Base-by-base conservation (phyloP, 2,888 invertebrate species). In the Euproctis similis region DNA sequence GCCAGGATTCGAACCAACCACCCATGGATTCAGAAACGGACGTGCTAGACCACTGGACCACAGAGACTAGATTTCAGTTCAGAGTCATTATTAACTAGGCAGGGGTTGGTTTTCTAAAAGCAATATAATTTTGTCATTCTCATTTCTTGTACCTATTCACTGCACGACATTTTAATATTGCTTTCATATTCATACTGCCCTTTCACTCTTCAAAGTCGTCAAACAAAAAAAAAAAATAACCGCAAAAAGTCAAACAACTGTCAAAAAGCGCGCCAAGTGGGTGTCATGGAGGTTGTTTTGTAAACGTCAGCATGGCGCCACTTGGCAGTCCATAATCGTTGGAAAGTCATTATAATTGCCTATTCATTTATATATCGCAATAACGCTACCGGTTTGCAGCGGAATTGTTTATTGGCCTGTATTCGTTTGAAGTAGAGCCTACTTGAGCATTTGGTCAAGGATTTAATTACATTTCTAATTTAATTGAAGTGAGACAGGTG, bases 291-390 rank as follows among this genome's bases (percentile, higher is more conserved):
- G 53, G 54, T 52, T 61, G 63, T 70, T 66, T 66, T 67, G 67
- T 69, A 70, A 71, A 65, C 60, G 47, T 48, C 73, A 53, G 65
- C 71, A 69, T 62, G 74, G 56, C 70, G 63, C 70, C 76, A 64
- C 77, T 75, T 51, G 25, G 41, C 10, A 34, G 36, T 49, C 39
- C 43, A 56, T 51, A 55, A 53, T 49, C 10, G 59, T 34, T 30
- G 24, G 12, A 32, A 28, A 63, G 63, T 65, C 70, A 69, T 67
- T 68, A 65, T 69, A 72, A 68, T 71, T 70, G 40, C 32, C 38
- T 26, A 43, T 47, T 47, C 48, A 40, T 27, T 33, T 30, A 38
- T 22, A 40, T 51, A 51, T 47, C 36, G 52, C 40, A 48, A 48
- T 38, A 27, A 24, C 9, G 22, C 8, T 35, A 33, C 29, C 37